Conservation (phyloP, 2,113 vertebrate genomes). For the Callocephalon fimbriatum region DNA sequence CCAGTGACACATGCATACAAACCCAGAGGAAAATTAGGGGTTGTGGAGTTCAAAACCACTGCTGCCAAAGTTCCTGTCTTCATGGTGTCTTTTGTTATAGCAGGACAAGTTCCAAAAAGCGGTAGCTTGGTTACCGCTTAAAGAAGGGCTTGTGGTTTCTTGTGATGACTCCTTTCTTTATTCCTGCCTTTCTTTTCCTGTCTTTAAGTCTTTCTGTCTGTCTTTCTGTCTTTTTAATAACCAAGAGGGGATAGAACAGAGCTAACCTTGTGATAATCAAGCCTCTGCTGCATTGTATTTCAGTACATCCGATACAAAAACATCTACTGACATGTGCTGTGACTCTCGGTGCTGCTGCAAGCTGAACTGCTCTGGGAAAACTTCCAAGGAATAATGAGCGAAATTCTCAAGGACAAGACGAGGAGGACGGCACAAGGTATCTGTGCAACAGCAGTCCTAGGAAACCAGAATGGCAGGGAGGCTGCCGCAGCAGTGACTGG, state of each 20-base stretch:
- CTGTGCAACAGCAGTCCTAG: background rate
- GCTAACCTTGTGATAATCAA: background rate
- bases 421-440: background rate
- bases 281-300: background rate
- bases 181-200: background rate
- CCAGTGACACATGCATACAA: background rate
- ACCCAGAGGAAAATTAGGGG: background rate
- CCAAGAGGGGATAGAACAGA: background rate
- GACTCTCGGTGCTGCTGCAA: conserved; percentile 16
- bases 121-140: background rate
- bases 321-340: background rate
- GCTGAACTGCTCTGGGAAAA: conserved; percentile 26
- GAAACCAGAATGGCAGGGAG: background rate
- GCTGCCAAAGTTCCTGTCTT: conserved; percentile 28
- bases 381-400: conserved; percentile 21
- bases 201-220: background rate
- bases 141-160: background rate
- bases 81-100: background rate
- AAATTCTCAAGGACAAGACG: conserved; percentile 29
- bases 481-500: background rate
- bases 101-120: conserved; percentile 6
- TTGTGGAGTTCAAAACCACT: background rate
- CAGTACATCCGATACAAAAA: background rate
- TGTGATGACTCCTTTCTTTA: background rate
- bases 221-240: background rate